phyloP scores from a whole-genome alignment of 2,113 vertebrate genomes.

The Oreocharis arfaki region DNA sequence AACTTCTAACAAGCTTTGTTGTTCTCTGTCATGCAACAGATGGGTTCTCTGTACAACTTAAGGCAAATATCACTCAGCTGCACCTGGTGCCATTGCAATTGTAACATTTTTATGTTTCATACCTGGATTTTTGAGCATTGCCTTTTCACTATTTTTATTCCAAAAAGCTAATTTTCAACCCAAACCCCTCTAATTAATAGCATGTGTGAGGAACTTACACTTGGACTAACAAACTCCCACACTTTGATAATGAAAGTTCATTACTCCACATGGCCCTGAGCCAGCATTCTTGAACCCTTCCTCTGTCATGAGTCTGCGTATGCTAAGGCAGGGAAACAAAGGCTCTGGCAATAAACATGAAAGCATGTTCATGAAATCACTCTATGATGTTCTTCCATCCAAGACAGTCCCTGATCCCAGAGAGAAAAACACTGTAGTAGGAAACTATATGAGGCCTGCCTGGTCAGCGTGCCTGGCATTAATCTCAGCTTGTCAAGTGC shows the following conservation, averaged over 20 bases:
- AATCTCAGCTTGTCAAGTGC: neutral
- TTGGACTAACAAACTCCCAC: neutral
- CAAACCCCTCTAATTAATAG: neutral
- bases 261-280: neutral
- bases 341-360: neutral
- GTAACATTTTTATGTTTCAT: neutral
- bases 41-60: neutral
- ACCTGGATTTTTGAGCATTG: neutral
- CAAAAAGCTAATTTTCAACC: neutral
- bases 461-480: neutral
- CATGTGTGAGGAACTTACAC: neutral
- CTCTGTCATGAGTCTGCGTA: neutral
- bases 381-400: neutral
- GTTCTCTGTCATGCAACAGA: neutral
- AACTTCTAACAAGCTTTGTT: neutral
- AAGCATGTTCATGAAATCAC: neutral
- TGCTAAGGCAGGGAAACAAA: neutral
- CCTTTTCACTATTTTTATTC: neutral
- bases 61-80: neutral
- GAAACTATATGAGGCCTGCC: neutral
- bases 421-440: neutral
- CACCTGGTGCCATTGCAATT: neutral
- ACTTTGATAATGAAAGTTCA: neutral
- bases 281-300: neutral
- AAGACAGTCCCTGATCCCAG: neutral